These are phyloP conservation scores for Rhodeus uyekii DNA, from an alignment of 2,797 vertebrate genomes.

Conservation along the genomic window DNA sequence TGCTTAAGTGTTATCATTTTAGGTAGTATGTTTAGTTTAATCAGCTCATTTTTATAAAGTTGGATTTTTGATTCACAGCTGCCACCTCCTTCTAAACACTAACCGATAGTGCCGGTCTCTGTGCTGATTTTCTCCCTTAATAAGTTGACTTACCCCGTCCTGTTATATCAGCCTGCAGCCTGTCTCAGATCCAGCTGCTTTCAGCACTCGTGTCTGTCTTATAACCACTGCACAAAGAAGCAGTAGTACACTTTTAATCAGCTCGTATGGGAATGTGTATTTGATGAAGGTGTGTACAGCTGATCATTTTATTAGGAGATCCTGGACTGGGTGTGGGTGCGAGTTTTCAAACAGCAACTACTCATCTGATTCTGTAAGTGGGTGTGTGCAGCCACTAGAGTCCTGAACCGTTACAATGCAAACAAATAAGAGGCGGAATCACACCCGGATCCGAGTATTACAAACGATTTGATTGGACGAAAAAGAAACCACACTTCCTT, in stretches of 20 bases:
- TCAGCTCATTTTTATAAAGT: background rate
- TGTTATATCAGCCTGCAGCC: background rate
- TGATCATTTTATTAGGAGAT: conserved; percentile 81
- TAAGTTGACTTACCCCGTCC: conserved; percentile 12
- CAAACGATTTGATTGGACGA: conserved; percentile 9
- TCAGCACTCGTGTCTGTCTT: conserved; percentile 38
- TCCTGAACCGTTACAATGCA: conserved; percentile 45
- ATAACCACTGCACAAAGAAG: conserved; percentile 5
- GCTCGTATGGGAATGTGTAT: conserved; percentile 73
- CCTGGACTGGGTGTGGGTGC: conserved; percentile 81
- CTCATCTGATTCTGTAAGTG: conserved; percentile 56
- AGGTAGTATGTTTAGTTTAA: background rate
- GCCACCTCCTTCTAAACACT: background rate
- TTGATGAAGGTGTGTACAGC: conserved; percentile 82
- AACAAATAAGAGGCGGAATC: conserved; percentile 75
- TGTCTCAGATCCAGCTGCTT: conserved; percentile 22
- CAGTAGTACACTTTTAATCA: conserved; percentile 72
- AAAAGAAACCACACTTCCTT: conserved; percentile 53
- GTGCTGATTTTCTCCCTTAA: background rate
- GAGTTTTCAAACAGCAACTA: conserved; percentile 42
- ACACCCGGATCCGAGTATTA: conserved; percentile 54
- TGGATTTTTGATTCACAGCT: background rate
- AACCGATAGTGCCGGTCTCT: background rate
- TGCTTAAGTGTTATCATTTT: background rate
- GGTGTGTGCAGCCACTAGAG: conserved; percentile 71